Evolutionary conservation across 2,797 vertebrate genomes (phyloP).

Genomic region (Hippoglossus hippoglossus): DNA sequence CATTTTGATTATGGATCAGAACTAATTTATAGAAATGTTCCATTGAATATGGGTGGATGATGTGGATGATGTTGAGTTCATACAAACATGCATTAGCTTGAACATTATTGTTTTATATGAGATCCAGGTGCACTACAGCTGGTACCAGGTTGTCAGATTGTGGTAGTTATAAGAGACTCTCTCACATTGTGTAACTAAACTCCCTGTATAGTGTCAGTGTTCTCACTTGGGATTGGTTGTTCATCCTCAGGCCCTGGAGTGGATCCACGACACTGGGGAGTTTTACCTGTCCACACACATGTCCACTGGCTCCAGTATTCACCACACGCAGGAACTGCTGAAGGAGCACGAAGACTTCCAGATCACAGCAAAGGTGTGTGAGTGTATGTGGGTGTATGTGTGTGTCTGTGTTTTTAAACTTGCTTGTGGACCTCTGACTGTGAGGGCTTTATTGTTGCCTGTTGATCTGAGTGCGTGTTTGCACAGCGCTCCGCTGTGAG

Average conservation of each 20-base stretch:
- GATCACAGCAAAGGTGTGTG: slow-evolving; percentile 94
- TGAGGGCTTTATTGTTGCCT: slow-evolving; percentile 8
- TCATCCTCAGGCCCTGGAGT: slow-evolving; percentile 91
- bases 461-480: slow-evolving; percentile 36
- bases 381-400: neutral
- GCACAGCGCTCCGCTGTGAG: slow-evolving; percentile 55
- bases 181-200: slow-evolving; percentile 30
- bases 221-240: slow-evolving; percentile 46
- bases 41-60: neutral
- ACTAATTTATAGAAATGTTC: neutral
- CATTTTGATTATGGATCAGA: neutral
- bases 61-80: neutral
- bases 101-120: too few relatives aligned
- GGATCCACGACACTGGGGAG: slow-evolving; percentile 99
- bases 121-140: neutral
- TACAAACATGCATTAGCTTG: neutral
- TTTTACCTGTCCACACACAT: slow-evolving; percentile 99
- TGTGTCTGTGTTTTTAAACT: slow-evolving; percentile 2
- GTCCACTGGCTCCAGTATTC: slow-evolving; percentile 96
- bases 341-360: slow-evolving; percentile 99
- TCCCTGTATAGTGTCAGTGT: slow-evolving; percentile 11
- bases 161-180: neutral
- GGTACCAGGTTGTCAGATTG: too few relatives aligned
- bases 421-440: neutral
- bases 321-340: slow-evolving; percentile 97